Conservation (phyloP, 37 sponge, comb jelly and placozoan genomes). For the Ianthella basta region DNA sequence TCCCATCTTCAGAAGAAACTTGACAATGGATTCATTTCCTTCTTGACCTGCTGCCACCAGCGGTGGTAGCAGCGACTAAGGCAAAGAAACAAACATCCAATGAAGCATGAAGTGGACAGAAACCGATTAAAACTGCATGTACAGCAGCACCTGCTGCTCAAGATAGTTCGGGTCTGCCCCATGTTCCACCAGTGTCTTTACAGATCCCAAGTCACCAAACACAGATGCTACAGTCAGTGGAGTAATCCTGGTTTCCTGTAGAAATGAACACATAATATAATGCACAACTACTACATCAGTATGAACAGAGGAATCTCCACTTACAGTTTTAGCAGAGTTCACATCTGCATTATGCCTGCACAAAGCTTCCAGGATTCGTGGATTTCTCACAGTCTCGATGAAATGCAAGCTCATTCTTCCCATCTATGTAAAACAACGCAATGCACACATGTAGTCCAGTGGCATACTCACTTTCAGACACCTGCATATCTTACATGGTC, state of each 20-base stretch:
- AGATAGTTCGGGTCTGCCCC: conserved; percentile 12
- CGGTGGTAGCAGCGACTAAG: conserved; percentile 1
- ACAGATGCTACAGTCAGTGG: conserved; percentile 1
- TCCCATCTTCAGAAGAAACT: not conserved
- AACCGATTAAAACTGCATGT: too few species aligned
- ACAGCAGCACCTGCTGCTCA: not conserved
- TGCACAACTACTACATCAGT: not conserved
- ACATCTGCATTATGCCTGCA: not conserved
- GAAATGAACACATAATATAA: not conserved
- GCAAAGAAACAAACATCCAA: not conserved
- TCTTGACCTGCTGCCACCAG: conserved; percentile 3
- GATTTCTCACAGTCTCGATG: not conserved
- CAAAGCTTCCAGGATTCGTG: not conserved
- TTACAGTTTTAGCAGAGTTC: not conserved
- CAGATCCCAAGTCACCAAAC: conserved; percentile 19
- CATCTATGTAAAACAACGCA: not conserved
- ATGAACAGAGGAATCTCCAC: not conserved
- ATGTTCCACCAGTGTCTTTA: not conserved
- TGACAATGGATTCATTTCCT: not conserved
- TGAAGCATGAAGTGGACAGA: too few species aligned
- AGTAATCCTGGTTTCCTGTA: conserved; percentile 8
- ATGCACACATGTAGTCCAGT: not conserved
- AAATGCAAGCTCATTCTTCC: not conserved
- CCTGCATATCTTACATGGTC: not conserved
- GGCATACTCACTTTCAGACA: not conserved